Evolutionary conservation across 2,888 invertebrate species (phyloP).

Genomic region (Drosophila silvestris): DNA sequence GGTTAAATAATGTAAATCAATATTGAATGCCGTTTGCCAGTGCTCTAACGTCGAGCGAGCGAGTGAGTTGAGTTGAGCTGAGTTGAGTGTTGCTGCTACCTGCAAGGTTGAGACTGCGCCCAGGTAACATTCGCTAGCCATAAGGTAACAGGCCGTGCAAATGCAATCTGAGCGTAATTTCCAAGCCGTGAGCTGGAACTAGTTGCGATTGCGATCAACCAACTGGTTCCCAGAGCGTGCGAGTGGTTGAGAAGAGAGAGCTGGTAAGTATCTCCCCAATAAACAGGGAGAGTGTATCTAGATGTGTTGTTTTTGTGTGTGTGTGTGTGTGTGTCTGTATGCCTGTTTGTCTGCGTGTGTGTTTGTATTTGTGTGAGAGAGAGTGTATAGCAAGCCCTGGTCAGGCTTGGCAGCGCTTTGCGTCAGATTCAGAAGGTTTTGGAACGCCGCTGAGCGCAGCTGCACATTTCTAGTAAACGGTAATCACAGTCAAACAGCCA

Average conservation of each 20-base stretch:
- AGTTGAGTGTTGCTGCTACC: constrained; percentile 28
- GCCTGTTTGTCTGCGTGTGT: constrained; percentile 3
- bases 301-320: neutral
- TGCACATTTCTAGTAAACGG: constrained; percentile 64
- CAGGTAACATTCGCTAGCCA: constrained; percentile 47
- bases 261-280: neutral
- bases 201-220: constrained; percentile 61
- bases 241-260: constrained; percentile 14
- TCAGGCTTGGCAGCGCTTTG: constrained; percentile 28
- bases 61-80: constrained; percentile 19
- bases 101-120: constrained; percentile 53
- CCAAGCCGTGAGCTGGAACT: constrained; percentile 62
- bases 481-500: constrained; percentile 45
- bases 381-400: constrained; percentile 27
- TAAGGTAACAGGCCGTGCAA: constrained; percentile 45
- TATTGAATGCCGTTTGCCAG: constrained; percentile 33
- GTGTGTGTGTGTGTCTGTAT: constrained; percentile 3
- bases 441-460: constrained; percentile 82
- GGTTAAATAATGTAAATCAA: constrained; percentile 52
- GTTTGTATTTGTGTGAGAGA: constrained; percentile 20
- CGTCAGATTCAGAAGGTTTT: constrained; percentile 76
- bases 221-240: constrained; percentile 51
- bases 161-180: constrained; percentile 69
- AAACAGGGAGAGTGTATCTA: neutral
- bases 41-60: constrained; percentile 32